phyloP scores from a whole-genome alignment of 2,888 invertebrate genomes.

The Drosophila kambysellisi region DNA sequence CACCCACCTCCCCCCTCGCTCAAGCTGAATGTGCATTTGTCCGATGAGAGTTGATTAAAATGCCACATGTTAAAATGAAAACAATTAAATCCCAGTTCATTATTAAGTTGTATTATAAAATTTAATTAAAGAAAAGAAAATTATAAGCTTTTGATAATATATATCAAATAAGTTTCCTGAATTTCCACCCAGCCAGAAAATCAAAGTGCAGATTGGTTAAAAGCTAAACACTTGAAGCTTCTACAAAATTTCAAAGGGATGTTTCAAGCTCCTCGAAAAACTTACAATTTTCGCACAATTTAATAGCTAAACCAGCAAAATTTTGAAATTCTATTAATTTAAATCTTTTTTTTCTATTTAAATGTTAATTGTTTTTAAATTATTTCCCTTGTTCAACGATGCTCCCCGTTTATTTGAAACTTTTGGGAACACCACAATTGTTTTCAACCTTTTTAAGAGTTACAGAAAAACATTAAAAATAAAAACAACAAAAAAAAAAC shows the following conservation, averaged over 20 bases:
- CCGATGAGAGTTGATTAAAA: slow-evolving; percentile 29
- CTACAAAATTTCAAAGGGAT: no score
- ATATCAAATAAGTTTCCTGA: not conserved
- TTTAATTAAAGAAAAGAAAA: not conserved
- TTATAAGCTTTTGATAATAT: no score
- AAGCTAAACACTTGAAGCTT: not conserved
- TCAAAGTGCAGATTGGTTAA: not conserved
- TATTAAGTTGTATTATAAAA: not conserved
- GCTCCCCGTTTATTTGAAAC: not conserved
- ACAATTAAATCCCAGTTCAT: not conserved
- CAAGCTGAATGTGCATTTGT: slow-evolving; percentile 36
- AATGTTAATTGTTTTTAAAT: not conserved
- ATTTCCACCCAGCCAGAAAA: not conserved
- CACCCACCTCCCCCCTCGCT: not conserved
- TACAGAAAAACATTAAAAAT: not conserved
- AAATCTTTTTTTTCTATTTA: not conserved
- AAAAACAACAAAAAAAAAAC: not conserved
- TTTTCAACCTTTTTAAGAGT: not conserved
- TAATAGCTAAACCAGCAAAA: not conserved
- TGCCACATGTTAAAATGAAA: slow-evolving; percentile 10
- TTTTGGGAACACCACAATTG: not conserved
- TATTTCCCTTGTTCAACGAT: not conserved
- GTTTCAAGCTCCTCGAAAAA: not conserved
- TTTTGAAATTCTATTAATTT: not conserved
- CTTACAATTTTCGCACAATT: not conserved